Conservation (phyloP, 2,797 vertebrate genomes). For the Sebastes oblongus region DNA sequence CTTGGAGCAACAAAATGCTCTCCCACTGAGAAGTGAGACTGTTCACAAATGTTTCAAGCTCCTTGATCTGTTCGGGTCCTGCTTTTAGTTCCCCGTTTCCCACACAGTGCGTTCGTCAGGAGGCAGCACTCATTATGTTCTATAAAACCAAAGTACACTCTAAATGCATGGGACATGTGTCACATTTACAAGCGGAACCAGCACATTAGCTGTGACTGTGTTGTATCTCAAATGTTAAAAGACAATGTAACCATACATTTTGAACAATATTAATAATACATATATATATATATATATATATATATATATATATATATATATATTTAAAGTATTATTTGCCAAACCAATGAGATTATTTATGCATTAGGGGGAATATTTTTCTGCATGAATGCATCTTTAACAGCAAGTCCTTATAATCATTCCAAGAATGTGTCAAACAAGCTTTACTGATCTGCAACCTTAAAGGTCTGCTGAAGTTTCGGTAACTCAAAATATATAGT, state of each 20-base stretch:
- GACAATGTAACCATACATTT: not conserved
- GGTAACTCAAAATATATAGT: not conserved
- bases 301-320: not conserved
- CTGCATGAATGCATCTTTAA: not conserved
- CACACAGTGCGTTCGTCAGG: conserved; percentile 39
- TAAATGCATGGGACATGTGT: conserved; percentile 21
- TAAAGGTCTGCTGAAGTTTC: not conserved
- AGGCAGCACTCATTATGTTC: conserved; percentile 51
- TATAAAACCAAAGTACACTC: conserved; percentile 22
- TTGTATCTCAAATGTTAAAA: not conserved
- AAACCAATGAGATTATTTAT: not conserved
- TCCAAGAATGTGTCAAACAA: not conserved
- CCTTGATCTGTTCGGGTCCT: conserved; percentile 62
- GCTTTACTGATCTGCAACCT: not conserved
- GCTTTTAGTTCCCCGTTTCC: conserved; percentile 39
- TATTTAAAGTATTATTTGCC: not conserved
- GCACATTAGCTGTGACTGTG: not conserved
- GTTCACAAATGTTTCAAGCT: conserved; percentile 50
- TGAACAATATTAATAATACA: not conserved
- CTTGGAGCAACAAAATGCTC: conserved; percentile 56
- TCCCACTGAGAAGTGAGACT: conserved; percentile 61
- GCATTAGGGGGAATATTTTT: not conserved
- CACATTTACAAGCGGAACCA: not conserved
- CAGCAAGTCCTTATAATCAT: not conserved
- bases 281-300: no score